Evolutionary conservation across 2,113 vertebrate genomes (phyloP), one percentile per base, ranked within the genome.

Genomic region (Sorex fumeus): DNA sequence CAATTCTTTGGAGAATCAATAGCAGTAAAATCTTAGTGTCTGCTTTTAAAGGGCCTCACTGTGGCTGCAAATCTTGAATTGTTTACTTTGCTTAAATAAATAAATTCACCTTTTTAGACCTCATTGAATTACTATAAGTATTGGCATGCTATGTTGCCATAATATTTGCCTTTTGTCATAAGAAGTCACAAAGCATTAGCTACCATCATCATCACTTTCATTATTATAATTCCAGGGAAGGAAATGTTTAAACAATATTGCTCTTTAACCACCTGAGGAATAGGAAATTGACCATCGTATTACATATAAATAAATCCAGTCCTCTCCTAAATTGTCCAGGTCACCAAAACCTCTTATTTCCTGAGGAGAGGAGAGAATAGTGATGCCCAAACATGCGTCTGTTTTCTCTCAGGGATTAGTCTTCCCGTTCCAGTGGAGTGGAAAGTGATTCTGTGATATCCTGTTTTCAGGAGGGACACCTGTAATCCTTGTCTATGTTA

Each of bases 211-310:
- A 53, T 76, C 53, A n/a, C 69, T 18, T 53, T 84, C 9, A n/a
- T 75, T 45, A 27, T 80, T 12, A 40, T 66, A 8, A 91, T 91
- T 67, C 66, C 28, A 71, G 81, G 66, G 36, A 66, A 86, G 66
- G 36, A n/a, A 57, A 10, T 40, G 27, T 36, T 77, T 71, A 47
- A 3, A 19, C 72, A 27, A 6, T n/a, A 45, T 30, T 71, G 45
- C 1, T 53, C 2, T 80, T 80, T 87, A 57, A 2, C 12, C 25
- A 80, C 8, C 27, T 47, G 23, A 78, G 32, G 32, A 82, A 78
- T 66, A 62, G 60, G 8, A 19, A 21, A 23, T 23, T 10, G 60
- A 23, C 60, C 25, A 62, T 62, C 19, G 4, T 62, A 25, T 25
- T 69, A 84, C 10, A 50, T 28, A 30, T 30, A 60, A 16, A 62